A percentile compares a stretch with the other conserved stretches of the same genome.
Evolutionary conservation across 2,113 vertebrate species (phyloP).

Genomic region (Sylvietta virens): DNA sequence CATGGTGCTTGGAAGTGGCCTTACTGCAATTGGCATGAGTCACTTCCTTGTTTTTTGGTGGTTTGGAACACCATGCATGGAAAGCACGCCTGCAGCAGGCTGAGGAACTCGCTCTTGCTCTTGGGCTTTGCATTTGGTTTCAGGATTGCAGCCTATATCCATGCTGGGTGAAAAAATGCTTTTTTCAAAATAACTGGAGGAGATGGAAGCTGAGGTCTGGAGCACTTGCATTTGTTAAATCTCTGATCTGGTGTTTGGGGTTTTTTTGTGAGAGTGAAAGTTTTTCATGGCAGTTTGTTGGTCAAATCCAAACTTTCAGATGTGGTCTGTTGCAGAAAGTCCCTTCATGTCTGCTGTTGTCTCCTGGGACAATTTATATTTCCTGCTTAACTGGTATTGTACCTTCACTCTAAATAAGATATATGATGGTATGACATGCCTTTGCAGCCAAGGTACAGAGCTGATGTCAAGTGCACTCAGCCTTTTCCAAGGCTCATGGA

Average conservation of each 20-base stretch:
- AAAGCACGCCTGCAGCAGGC: not conserved
- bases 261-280: not conserved
- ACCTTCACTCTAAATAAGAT: not conserved
- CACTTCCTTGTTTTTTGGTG: slow-evolving; percentile 4
- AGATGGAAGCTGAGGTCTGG: not conserved
- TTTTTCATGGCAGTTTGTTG: not conserved
- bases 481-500: not conserved
- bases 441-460: not conserved
- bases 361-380: not conserved
- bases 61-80: not conserved
- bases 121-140: not conserved
- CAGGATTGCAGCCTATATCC: not conserved
- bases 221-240: not conserved
- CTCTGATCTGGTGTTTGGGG: not conserved
- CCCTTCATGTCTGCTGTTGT: not conserved
- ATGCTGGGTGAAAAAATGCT: not conserved
- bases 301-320: not conserved
- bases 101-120: not conserved
- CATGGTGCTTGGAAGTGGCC: not conserved
- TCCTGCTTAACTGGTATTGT: not conserved
- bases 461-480: not conserved
- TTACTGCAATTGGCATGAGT: slow-evolving; percentile 27
- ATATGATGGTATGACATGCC: not conserved
- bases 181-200: not conserved
- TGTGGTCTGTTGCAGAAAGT: not conserved